Base-by-base conservation (phyloP, 2,888 invertebrate genomes). In the Teleogryllus oceanicus region DNA sequence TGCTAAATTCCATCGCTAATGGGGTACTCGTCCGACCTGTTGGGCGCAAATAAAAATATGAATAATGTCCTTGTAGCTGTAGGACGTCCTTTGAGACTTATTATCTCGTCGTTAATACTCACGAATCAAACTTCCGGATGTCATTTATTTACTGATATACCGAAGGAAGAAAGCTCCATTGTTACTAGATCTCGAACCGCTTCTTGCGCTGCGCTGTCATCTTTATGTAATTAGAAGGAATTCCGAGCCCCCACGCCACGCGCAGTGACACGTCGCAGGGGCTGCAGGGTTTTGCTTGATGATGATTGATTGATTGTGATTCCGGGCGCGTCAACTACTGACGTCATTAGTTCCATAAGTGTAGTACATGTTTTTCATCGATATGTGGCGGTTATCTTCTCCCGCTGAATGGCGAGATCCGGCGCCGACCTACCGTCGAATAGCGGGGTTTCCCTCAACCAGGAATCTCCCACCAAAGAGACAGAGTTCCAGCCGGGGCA, bases 81-180 rank as follows among this genome's bases (percentile, higher is more conserved):
- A 62, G 13, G 13, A 62, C n/a, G 62, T 62, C 62, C 62, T 62
- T 62, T 13, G 16, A 62, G 62, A 62, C 62, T 62, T 62, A 62
- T 62, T 62, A 62, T 62, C 62, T 62, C 62, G n/a, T 62, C 13
- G 62, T 62, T 62, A 62, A 62, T 62, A 62, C 16, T 62, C 62
- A 62, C 62, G 62, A 62, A 62, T 62, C 62, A 62, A 62, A 18
- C 62, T 62, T 62, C 62, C 62, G 62, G 62, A 62, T 62, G 62
- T 62, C 62, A 62, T 62, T 62, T 13, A 62, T 62, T 62, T 62
- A n/a, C 13, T 18, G 62, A 37, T 37, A 37, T 18, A 62, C 16
- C 16, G n/a, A n/a, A 62, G n/a, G 62, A 62, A 62, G 62, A 62
- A 62, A 62, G 13, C 62, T 62, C 62, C 62, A 62, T 62, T 62